A percentile compares a stretch with the other conserved stretches of the same genome.
Evolutionary conservation across 2,113 vertebrate genomes (phyloP).

Genomic region (Leucoraja erinaceus): DNA sequence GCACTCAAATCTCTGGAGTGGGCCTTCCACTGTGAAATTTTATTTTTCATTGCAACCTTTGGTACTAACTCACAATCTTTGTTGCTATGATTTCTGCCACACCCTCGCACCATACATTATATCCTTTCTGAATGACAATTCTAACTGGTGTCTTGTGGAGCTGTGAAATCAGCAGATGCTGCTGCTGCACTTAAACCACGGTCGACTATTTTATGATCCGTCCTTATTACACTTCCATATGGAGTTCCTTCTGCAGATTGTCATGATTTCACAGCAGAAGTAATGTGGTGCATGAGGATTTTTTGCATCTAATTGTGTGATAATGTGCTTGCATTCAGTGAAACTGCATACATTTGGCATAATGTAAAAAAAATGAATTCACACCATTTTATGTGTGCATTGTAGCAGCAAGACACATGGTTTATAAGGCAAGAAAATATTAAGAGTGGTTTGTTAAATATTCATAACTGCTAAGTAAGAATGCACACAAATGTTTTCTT

Average conservation of each 20-base stretch:
- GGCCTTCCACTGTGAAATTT: not conserved
- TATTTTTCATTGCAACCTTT: not conserved
- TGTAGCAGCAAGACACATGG: not conserved
- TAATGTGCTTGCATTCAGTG: not conserved
- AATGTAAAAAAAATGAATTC: not conserved
- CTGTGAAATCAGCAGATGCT: conserved; percentile 12
- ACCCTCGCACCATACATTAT: not conserved
- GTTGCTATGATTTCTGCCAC: not conserved
- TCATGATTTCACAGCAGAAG: conserved; percentile 7
- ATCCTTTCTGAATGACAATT: not conserved
- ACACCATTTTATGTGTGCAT: not conserved
- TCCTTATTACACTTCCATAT: conserved; percentile 16
- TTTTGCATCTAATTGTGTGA: conserved; percentile 20
- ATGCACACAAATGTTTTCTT: not conserved
- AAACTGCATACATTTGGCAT: not conserved
- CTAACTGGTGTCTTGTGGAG: not conserved
- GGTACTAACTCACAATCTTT: not conserved
- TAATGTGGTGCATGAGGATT: conserved; percentile 9
- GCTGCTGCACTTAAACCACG: not conserved
- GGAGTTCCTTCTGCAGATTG: conserved; percentile 17
- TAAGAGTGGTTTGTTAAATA: not conserved
- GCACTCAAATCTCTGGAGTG: too few species aligned
- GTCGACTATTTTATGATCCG: conserved; percentile 8
- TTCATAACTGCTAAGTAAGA: not conserved
- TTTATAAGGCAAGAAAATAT: not conserved